These are phyloP conservation scores for Morpho deidamia DNA, from an alignment of 2,888 invertebrate genomes.

Conservation along the genomic window DNA sequence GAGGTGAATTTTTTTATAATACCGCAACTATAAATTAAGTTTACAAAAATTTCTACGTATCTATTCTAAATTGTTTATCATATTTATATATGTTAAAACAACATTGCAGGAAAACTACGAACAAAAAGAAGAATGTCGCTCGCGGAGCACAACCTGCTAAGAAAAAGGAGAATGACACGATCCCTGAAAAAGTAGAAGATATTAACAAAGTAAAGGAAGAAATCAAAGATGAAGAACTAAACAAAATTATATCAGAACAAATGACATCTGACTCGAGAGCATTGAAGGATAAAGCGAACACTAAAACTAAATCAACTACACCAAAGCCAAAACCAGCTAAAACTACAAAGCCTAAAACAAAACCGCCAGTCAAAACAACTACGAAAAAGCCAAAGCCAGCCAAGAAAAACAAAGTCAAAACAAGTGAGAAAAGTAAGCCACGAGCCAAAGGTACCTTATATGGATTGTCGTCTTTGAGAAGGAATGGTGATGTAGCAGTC, in stretches of 20 bases:
- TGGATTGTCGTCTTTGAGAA: constrained; percentile 86
- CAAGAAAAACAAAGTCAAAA: constrained; percentile 58
- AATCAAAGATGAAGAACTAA: constrained; percentile 36
- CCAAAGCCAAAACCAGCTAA: constrained; percentile 45
- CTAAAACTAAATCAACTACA: constrained; percentile 56
- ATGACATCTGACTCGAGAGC: constrained; percentile 45
- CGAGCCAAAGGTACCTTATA: constrained; percentile 88
- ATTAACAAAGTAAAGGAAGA: constrained; percentile 34
- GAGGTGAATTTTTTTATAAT: constrained; percentile 36
- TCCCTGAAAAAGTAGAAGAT: constrained; percentile 41
- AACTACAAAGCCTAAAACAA: constrained; percentile 49
- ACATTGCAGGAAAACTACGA: constrained; percentile 49
- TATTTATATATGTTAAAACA: neutral
- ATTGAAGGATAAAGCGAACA: constrained; percentile 49
- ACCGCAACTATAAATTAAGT: no score
- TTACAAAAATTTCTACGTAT: no score
- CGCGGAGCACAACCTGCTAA: constrained; percentile 43
- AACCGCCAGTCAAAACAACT: constrained; percentile 55
- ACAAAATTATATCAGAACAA: constrained; percentile 26
- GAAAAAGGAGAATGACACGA: constrained; percentile 34
- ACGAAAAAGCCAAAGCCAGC: constrained; percentile 57
- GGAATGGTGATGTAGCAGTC: constrained; percentile 89
- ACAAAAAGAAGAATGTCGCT: constrained; percentile 59
- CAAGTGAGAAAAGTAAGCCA: constrained; percentile 71
- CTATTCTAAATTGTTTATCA: neutral